Base-by-base conservation (phyloP, 1,140 invertebrate species). In the Solen grandis region DNA sequence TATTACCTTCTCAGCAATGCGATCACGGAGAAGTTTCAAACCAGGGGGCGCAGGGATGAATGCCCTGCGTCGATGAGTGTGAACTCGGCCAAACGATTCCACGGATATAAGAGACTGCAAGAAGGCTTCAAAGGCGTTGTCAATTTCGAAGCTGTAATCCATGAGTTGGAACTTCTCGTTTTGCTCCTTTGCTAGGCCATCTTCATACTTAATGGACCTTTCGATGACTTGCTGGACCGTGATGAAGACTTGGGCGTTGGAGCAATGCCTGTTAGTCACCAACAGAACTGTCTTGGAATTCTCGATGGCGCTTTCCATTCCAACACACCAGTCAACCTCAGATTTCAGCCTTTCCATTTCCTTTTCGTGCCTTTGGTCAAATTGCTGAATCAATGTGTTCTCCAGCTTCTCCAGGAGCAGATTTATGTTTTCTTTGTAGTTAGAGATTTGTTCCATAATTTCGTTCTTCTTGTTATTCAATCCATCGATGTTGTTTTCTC, bases 81-180 rank as follows among this genome's bases (percentile, higher is more conserved):
- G 77, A n/a, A 80, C 36, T 8, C 73, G 72, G 25, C 77, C 77
- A 36, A 80, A 52, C 10, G 77, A 36, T 35, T 80, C 77, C 0
- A 80, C 77, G 68, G 59, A 50, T 27, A 80, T 63, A n/a, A 80
- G 38, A 27, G 77, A 72, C 35, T 80, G 77, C n/a, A 80, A n/a
- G 33, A 80, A 65, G 2, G 57, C 59, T 36, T 80, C 77, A 35
- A 80, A 80, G 0, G 77, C 57, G 5, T 55, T 52, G 36, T 80
- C 77, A 46, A 80, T 80, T 46, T 80, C 77, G 35, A 80, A 80
- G 38, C 77, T 80, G 77, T 72, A 80, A 25, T 80, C 77, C 5
- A 72, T 38, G 31, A 63, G 57, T n/a, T 80, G 66, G 52, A 80
- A 80, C 27, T 62, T 72, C 14, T 80, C 57, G 4, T 38, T 54